Evolutionary conservation across 2,888 invertebrate species (phyloP).

Genomic region (Drymonia ruficornis): DNA sequence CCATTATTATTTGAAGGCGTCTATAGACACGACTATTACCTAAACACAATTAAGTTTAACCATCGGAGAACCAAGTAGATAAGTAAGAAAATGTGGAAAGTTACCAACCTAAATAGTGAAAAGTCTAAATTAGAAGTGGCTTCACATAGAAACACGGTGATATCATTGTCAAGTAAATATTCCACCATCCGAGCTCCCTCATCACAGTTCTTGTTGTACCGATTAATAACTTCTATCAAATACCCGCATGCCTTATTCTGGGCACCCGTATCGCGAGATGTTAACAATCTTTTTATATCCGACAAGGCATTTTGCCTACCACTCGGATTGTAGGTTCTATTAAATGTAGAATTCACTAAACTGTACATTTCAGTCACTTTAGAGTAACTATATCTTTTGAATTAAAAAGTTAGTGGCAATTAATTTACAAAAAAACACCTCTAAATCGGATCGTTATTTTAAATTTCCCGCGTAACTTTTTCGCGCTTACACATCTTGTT

Average conservation of each 20-base stretch:
- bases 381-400: no score
- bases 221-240: slow-evolving; percentile 65
- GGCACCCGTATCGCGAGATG: slow-evolving; percentile 65
- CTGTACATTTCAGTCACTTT: slow-evolving; percentile 56
- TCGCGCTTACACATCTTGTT: no score
- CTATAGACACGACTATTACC: no score
- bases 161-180: slow-evolving; percentile 73
- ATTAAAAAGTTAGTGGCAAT: no score
- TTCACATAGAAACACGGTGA: slow-evolving; percentile 75
- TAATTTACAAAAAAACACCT: no score
- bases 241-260: slow-evolving; percentile 76
- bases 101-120: slow-evolving; percentile 61
- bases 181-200: slow-evolving; percentile 63
- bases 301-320: slow-evolving; percentile 69
- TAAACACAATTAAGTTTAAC: no score
- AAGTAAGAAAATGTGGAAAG: no score
- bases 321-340: slow-evolving; percentile 71
- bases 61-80: no score
- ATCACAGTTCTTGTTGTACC: slow-evolving; percentile 57
- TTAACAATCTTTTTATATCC: slow-evolving; percentile 71
- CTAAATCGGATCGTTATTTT: no score
- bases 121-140: slow-evolving; percentile 75
- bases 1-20: no score
- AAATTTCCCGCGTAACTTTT: no score
- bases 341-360: slow-evolving; percentile 69